phyloP scores from a whole-genome alignment of 2,888 invertebrate genomes.

The Polydrusus tereticollis region DNA sequence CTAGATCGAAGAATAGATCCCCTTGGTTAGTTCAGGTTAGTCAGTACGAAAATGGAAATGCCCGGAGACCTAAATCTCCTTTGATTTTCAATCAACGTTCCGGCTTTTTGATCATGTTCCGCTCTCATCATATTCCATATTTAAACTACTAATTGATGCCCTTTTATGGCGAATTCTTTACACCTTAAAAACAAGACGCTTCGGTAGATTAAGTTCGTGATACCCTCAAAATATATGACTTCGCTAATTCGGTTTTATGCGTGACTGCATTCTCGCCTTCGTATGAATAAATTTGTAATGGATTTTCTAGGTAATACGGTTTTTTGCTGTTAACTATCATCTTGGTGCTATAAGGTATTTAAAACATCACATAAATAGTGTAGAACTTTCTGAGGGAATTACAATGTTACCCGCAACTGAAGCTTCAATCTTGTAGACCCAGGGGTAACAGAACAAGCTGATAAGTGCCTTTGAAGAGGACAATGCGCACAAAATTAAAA shows the following conservation, averaged over 20 bases:
- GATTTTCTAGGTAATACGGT: conserved; percentile 1
- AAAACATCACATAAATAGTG: too few relatives aligned
- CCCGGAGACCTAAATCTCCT: conserved; percentile 20
- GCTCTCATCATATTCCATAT: conserved; percentile 37
- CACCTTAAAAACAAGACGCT: conserved; percentile 28
- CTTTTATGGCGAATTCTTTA: conserved; percentile 37
- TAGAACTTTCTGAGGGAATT: too few relatives aligned
- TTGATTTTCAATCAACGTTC: conserved; percentile 35
- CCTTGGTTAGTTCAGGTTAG: too few relatives aligned
- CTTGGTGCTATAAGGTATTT: too few relatives aligned
- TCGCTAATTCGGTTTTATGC: conserved; percentile 17
- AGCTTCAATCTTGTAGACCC: too few relatives aligned
- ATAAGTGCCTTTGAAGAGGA: too few relatives aligned
- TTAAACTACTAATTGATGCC: conserved; percentile 42
- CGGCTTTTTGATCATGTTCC: conserved; percentile 22
- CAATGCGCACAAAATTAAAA: too few relatives aligned
- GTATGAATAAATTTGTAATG: conserved; percentile 21
- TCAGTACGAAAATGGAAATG: conserved; percentile 27
- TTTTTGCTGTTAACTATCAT: background rate
- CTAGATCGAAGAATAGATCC: conserved; percentile 5
- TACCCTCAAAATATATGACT: conserved; percentile 27
- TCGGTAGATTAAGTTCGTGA: conserved; percentile 25
- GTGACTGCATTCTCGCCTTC: conserved; percentile 19
- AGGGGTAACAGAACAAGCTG: too few relatives aligned
- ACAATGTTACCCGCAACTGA: too few relatives aligned